phyloP scores from a whole-genome alignment of 1,140 invertebrate species.

The Drosophila lacteicornis region DNA sequence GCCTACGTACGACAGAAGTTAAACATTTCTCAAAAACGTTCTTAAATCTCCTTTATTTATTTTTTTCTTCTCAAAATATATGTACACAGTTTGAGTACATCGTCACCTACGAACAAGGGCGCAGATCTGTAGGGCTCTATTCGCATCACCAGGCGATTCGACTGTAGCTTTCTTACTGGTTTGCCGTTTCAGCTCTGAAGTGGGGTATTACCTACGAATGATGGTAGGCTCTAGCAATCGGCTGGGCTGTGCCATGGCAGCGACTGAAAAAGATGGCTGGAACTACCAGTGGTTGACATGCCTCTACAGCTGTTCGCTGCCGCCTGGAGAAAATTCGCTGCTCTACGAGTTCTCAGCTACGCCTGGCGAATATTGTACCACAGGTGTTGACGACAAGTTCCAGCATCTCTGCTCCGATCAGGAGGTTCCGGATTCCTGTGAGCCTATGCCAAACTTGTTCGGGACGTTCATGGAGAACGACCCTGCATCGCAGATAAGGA shows the following conservation, averaged over 20 bases:
- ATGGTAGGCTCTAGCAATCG: conserved; percentile 6
- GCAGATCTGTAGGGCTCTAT: no score
- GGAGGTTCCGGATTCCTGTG: not conserved
- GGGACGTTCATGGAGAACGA: no score
- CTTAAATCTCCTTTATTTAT: no score
- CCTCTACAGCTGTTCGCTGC: conserved; percentile 4
- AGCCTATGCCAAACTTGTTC: no score
- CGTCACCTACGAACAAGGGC: no score
- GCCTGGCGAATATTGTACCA: not conserved
- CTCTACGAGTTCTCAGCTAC: not conserved
- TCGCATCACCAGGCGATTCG: no score
- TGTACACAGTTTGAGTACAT: no score
- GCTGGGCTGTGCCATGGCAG: conserved; percentile 4
- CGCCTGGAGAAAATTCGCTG: not conserved
- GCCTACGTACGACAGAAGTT: no score
- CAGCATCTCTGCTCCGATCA: not conserved
- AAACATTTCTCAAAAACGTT: no score
- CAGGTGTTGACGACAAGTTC: not conserved
- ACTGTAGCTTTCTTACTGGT: not conserved
- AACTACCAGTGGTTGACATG: conserved; percentile 3
- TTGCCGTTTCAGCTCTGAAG: not conserved
- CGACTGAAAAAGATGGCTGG: not conserved
- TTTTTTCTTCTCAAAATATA: no score
- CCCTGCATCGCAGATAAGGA: no score
- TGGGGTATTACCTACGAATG: conserved; percentile 7